These are phyloP conservation scores for Melanotus villosus DNA, from an alignment of 2,888 invertebrate species.

Conservation along the genomic window DNA sequence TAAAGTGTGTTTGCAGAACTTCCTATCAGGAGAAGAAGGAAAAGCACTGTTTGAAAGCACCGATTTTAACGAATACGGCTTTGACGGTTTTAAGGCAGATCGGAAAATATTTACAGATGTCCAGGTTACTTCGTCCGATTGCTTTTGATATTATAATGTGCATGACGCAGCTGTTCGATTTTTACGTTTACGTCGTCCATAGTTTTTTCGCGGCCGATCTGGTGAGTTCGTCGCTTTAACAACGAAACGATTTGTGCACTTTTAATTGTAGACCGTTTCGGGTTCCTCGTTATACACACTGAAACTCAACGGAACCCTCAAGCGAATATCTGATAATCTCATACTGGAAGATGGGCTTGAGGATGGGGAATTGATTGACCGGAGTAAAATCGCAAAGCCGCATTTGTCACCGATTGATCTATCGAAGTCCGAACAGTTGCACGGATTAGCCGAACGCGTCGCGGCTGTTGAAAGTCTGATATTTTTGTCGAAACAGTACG, in stretches of 20 bases:
- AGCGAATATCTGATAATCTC: constrained; percentile 83
- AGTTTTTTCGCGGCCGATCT: constrained; percentile 87
- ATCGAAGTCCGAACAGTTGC: constrained; percentile 79
- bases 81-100: constrained; percentile 90
- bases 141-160: constrained; percentile 92
- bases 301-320: constrained; percentile 82
- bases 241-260: constrained; percentile 21
- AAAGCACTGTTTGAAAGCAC: constrained; percentile 65
- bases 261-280: constrained; percentile 67
- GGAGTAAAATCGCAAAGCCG: constrained; percentile 70
- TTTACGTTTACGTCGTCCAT: constrained; percentile 92
- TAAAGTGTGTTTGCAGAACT: constrained; percentile 26
- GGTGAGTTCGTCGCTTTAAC: constrained; percentile 67
- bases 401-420: constrained; percentile 76
- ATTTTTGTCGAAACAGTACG: constrained; percentile 90
- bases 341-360: constrained; percentile 66
- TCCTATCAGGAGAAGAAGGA: constrained; percentile 52
- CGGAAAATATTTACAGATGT: constrained; percentile 95
- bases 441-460: constrained; percentile 88
- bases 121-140: constrained; percentile 88
- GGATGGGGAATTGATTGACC: constrained; percentile 56
- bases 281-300: constrained; percentile 73
- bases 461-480: constrained; percentile 95
- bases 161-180: constrained; percentile 94
- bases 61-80: constrained; percentile 92